A percentile compares a stretch with the other conserved stretches of the same genome.
These are phyloP conservation scores for Norana najaformis DNA, from an alignment of 2,888 invertebrate species.

Conservation along the genomic window DNA sequence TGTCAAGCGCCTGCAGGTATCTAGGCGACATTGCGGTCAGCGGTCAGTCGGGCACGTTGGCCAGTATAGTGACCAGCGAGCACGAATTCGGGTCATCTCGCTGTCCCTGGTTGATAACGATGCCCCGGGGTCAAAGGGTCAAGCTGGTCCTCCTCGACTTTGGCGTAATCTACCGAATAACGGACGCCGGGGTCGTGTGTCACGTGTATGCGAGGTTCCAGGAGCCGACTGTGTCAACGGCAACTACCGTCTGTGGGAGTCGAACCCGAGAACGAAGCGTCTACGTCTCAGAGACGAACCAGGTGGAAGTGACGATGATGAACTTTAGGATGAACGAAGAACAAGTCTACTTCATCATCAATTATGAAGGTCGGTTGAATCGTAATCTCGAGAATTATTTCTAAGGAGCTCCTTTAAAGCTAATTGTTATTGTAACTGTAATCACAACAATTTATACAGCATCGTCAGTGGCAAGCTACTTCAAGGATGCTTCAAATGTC, in stretches of 20 bases:
- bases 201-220: constrained; percentile 19
- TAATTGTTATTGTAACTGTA: background rate
- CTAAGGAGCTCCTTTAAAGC: too few species aligned
- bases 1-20: background rate
- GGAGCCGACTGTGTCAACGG: background rate
- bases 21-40: constrained; percentile 6
- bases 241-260: constrained; percentile 37
- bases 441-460: background rate
- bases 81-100: constrained; percentile 31
- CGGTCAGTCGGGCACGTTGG: constrained; percentile 35
- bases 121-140: constrained; percentile 37
- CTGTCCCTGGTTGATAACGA: constrained; percentile 42
- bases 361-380: constrained; percentile 39
- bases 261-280: constrained; percentile 35
- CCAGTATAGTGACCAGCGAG: constrained; percentile 38
- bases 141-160: constrained; percentile 44
- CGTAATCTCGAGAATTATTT: too few species aligned
- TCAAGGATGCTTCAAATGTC: too few species aligned
- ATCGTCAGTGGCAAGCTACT: too few species aligned
- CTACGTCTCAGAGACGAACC: constrained; percentile 38
- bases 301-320: constrained; percentile 36
- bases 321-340: constrained; percentile 17
- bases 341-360: constrained; percentile 37
- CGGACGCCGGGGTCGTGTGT: constrained; percentile 17
- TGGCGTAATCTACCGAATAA: constrained; percentile 34